Percentiles rank a stretch among this genome's conserved stretches.
Evolutionary conservation across 1,140 invertebrate species (phyloP).

Genomic region (Panonychus citri): DNA sequence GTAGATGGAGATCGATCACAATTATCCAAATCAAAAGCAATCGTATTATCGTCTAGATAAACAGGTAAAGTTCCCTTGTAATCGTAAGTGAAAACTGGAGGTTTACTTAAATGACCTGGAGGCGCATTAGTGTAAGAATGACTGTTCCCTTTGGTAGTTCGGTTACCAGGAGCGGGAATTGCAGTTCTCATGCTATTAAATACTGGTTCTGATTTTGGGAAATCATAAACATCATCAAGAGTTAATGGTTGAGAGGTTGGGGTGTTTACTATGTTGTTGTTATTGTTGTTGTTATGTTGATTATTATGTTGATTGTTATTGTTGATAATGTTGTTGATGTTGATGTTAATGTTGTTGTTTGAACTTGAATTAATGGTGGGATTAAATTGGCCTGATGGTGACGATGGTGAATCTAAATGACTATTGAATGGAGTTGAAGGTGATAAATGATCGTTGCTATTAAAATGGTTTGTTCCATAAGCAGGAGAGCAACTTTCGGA

Average conservation of each 20-base stretch:
- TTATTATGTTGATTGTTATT: no score
- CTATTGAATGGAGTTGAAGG: background rate
- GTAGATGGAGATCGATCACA: constrained; percentile 14
- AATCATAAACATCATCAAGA: constrained; percentile 42
- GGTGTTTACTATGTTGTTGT: no score
- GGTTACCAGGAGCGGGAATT: constrained; percentile 9
- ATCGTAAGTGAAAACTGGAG: constrained; percentile 15
- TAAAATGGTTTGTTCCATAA: background rate
- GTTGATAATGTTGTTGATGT: constrained; percentile 3
- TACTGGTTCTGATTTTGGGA: constrained; percentile 26
- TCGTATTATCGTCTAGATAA: constrained; percentile 21
- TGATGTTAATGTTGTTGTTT: background rate
- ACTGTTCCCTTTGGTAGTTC: constrained; percentile 19
- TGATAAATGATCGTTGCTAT: background rate
- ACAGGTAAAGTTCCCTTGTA: constrained; percentile 9
- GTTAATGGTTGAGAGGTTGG: background rate
- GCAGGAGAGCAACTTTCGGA: background rate
- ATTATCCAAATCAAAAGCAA: background rate
- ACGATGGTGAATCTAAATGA: background rate
- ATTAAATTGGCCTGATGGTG: background rate
- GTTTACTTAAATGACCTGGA: constrained; percentile 16
- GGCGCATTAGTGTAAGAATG: constrained; percentile 49
- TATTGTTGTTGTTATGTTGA: background rate
- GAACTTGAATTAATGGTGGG: background rate
- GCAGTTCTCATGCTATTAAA: constrained; percentile 11